phyloP scores from a whole-genome alignment of 1,140 invertebrate species.

The Aphelenchoides besseyi region DNA sequence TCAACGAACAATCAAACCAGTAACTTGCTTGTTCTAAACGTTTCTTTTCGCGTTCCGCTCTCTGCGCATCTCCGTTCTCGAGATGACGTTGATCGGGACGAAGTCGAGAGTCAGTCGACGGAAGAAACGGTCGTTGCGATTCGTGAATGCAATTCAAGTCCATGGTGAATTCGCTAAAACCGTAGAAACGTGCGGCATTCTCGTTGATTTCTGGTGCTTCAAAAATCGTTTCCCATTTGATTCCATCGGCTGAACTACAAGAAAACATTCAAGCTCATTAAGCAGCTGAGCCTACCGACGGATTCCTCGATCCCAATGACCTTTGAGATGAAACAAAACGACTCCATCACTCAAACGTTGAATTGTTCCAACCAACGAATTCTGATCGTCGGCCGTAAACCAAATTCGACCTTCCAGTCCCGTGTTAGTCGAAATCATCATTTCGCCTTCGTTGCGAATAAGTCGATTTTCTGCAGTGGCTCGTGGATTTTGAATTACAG shows the following conservation, averaged over 20 bases:
- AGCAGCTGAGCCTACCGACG: constrained; percentile 29
- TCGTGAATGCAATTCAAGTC: constrained; percentile 38
- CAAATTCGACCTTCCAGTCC: constrained; percentile 27
- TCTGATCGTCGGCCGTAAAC: constrained; percentile 36
- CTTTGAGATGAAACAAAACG: neutral
- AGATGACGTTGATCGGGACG: constrained; percentile 40
- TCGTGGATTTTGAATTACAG: constrained; percentile 35
- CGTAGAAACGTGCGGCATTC: constrained; percentile 34
- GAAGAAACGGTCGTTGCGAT: constrained; percentile 33
- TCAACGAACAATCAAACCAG: no score
- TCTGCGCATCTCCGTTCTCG: constrained; percentile 36
- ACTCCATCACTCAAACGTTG: neutral
- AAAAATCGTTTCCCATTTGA: constrained; percentile 19
- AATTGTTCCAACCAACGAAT: constrained; percentile 1
- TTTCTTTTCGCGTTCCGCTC: constrained; percentile 27
- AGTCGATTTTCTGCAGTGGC: constrained; percentile 34
- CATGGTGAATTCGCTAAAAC: constrained; percentile 45
- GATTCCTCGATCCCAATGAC: constrained; percentile 31
- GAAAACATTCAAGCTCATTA: neutral
- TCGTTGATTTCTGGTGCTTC: constrained; percentile 13
- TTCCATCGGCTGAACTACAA: neutral
- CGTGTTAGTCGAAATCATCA: constrained; percentile 25
- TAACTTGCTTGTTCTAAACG: constrained; percentile 27
- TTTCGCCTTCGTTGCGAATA: constrained; percentile 37
- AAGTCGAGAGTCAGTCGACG: constrained; percentile 42